Base-by-base conservation (phyloP, 2,888 invertebrate species). In the Stenoptilia bipunctidactyla region DNA sequence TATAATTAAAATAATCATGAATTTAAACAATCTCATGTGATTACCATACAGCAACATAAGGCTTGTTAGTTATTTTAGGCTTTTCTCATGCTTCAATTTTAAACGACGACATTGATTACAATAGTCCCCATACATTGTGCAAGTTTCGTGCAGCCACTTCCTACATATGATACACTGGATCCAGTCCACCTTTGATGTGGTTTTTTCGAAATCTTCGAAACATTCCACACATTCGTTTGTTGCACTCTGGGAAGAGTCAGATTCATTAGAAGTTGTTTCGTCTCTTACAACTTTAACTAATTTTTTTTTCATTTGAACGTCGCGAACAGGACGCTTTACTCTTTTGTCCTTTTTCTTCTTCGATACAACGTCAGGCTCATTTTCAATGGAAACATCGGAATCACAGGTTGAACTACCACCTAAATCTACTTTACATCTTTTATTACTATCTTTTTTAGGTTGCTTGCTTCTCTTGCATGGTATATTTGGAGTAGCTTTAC, bases 161-260 rank as follows among this genome's bases (percentile, higher is more conserved):
- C 44, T 46, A 44, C 47, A 48, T 44, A 45, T 47, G n/a, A 45
- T 1, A 39, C 46, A 50, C 42, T 44, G 45, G 34, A 48, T 48
- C 46, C 49, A 48, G 40, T 47, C 47, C 33, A 33, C 47, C 27
- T 47, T 6, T 44, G 46, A 13, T 47, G 43, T 27, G 45, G 47
- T 9, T 15, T 38, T 25, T 20, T 8, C 36, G 41, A 39, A 45
- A 13, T 41, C 35, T 15, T 47, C 49, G 14, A 42, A 43, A 42
- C 49, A 47, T 45, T 47, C 46, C 27, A 2, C 12, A 34, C 44
- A 46, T 41, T 36, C 37, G 33, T 43, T 20, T 36, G 36, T 39
- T 34, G 38, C 20, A 34, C 15, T 15, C 13, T 33, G 15, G 20
- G 10, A 10, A 13, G 13, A 36, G 14, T 39, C 33, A 15, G 36